Conservation (phyloP, 2,888 invertebrate genomes). For the Blastobasis lacticolella region DNA sequence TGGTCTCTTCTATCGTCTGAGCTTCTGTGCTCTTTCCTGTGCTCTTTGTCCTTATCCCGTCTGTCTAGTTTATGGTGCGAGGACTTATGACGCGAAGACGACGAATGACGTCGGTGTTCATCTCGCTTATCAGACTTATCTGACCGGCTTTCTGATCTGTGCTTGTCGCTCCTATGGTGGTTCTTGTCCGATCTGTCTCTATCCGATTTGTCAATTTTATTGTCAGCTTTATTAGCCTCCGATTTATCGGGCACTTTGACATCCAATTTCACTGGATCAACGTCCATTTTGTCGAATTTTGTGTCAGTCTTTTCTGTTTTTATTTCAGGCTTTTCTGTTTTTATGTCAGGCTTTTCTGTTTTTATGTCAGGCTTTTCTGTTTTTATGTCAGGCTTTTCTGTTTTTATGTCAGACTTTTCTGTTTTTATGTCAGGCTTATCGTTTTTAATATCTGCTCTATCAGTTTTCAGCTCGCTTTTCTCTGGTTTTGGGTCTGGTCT, state of each 20-base stretch:
- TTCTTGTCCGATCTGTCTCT: slow-evolving; percentile 23
- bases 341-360: no score
- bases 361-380: no score
- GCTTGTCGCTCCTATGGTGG: slow-evolving; percentile 39
- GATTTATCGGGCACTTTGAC: neutral
- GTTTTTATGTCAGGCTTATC: neutral
- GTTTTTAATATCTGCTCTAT: neutral
- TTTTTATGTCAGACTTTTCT: slow-evolving; percentile 13
- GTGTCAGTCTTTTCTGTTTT: no score
- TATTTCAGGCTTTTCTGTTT: no score
- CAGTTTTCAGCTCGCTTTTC: neutral
- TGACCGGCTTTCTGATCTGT: slow-evolving; percentile 23
- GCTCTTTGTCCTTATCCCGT: slow-evolving; percentile 13
- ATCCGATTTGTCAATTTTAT: neutral
- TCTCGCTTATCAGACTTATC: slow-evolving; percentile 41
- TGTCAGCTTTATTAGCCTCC: slow-evolving; percentile 9
- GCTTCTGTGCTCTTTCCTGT: slow-evolving; percentile 9
- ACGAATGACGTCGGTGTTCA: slow-evolving; percentile 50
- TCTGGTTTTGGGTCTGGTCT: slow-evolving; percentile 11
- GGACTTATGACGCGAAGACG: slow-evolving; percentile 51
- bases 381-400: neutral
- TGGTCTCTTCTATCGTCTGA: slow-evolving; percentile 2
- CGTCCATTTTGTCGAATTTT: no score
- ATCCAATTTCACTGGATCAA: no score
- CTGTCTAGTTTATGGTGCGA: slow-evolving; percentile 28